A percentile compares a stretch with the other conserved stretches of the same genome.
Conservation (phyloP, 2,888 invertebrate genomes). For the Eupithecia dodoneata region DNA sequence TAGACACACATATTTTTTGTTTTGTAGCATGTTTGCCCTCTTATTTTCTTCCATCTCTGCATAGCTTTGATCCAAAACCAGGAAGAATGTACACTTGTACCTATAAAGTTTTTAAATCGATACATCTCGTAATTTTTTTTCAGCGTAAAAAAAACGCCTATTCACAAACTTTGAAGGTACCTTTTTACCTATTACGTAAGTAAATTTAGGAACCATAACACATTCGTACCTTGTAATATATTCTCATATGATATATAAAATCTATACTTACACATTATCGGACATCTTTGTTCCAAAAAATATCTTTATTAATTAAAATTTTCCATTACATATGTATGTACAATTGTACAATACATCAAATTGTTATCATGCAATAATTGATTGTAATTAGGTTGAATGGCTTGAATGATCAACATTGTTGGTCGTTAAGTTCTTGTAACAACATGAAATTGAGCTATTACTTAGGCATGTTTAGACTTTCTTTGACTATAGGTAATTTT, state of each 20-base stretch:
- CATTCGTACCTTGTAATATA: not conserved
- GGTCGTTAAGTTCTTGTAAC: conserved; percentile 18
- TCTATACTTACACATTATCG: not conserved
- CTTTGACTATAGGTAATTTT: conserved; percentile 8
- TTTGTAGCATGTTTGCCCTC: no score
- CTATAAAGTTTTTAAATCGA: no score
- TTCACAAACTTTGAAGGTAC: no score
- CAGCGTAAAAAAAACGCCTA: no score
- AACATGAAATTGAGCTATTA: conserved; percentile 28
- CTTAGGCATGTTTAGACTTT: conserved; percentile 24
- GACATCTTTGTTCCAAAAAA: not conserved
- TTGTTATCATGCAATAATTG: conserved; percentile 24
- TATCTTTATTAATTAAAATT: not conserved
- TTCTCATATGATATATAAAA: no score
- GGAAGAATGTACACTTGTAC: no score
- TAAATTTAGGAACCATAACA: not conserved
- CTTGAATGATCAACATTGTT: conserved; percentile 15
- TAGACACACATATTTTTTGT: not conserved
- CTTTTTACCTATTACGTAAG: not conserved
- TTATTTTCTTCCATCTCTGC: no score
- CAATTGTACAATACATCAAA: not conserved
- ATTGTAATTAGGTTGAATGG: conserved; percentile 20
- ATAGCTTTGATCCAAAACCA: no score
- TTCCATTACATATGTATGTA: not conserved
- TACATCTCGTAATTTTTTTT: no score